A percentile compares a stretch with the other conserved stretches of the same genome.
These are phyloP conservation scores for Amniataba percoides DNA, from an alignment of 2,797 vertebrate genomes.

Conservation along the genomic window DNA sequence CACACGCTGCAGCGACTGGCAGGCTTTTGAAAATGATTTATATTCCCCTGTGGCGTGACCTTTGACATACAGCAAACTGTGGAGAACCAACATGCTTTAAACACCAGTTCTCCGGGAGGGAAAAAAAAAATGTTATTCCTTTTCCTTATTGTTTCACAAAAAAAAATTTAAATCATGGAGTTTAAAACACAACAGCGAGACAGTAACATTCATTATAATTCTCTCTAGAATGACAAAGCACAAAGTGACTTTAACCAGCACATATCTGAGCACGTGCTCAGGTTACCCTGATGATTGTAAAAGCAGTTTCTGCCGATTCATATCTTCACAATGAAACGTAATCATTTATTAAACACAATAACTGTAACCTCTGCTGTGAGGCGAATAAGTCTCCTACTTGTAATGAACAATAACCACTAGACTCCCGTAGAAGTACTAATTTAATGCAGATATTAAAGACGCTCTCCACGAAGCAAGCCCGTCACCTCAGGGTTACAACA, in stretches of 20 bases:
- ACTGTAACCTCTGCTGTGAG: not conserved
- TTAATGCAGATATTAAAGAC: constrained; percentile 43
- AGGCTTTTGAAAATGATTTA: not conserved
- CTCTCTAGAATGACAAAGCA: not conserved
- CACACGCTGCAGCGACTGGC: not conserved
- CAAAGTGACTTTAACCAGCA: no score
- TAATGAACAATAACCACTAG: constrained; percentile 27
- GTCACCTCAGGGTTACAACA: constrained; percentile 25
- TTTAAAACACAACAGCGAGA: not conserved
- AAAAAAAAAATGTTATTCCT: not conserved
- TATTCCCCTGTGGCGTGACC: not conserved
- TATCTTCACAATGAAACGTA: constrained; percentile 6
- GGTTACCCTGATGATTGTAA: not conserved
- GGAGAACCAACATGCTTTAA: not conserved
- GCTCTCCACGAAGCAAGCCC: not conserved
- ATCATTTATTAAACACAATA: not conserved
- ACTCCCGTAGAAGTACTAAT: constrained; percentile 14
- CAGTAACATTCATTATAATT: not conserved
- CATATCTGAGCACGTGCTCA: no score
- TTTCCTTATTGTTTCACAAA: not conserved
- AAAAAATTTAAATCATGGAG: not conserved
- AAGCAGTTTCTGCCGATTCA: not conserved
- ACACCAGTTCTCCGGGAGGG: not conserved
- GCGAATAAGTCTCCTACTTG: not conserved
- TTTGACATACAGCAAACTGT: not conserved